Base-by-base conservation (phyloP, 2,797 vertebrate species). In the Phoxinus dragarum region DNA sequence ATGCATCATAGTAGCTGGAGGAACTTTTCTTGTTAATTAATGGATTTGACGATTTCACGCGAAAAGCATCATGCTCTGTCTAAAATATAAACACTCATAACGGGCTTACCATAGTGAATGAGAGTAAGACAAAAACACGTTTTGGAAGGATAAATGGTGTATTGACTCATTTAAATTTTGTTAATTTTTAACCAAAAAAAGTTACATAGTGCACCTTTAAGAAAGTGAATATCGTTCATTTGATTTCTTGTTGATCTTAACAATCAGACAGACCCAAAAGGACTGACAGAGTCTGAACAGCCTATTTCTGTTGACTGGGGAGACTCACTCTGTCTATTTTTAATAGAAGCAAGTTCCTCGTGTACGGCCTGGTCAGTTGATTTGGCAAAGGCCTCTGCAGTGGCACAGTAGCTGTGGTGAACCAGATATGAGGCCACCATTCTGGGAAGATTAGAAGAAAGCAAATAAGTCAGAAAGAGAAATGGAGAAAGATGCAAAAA, bases 341-440 rank as follows among this genome's bases (percentile, higher is more conserved):
- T 99, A 96, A 99, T 99, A 91, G 98, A 99, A 89, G 96, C 96
- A 92, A 98, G 97, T 93, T 99, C 98, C 95, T 99, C 98, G 80
- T 98, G 97, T 93, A 99, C 97, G 11, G 97, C 96, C 93, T 97
- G 98, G 93, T 98, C 97, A 47, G 98, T 99, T 93, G 98, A 97
- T 89, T 98, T 96, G 94, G 98, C 97, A 84, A 99, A 99, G 90
- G 97, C 97, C 56, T 98, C 97, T 0, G 98, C 98, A 19, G 98
- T 99, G 89, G 98, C 96, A 88, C 97, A 99, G 88, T 99, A 99
- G 88, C 98, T 98, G 93, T 99, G 98, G 89, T 99, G 98, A 88
- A 99, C 98, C 94, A 99, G 93, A 90, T 99, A 99, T 0, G 98
- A 99, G 0, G 98, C 98, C 92, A 99, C 98, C 98, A 99, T 99